Conservation (phyloP, 2,888 invertebrate genomes). For the Nomada ruficornis region DNA sequence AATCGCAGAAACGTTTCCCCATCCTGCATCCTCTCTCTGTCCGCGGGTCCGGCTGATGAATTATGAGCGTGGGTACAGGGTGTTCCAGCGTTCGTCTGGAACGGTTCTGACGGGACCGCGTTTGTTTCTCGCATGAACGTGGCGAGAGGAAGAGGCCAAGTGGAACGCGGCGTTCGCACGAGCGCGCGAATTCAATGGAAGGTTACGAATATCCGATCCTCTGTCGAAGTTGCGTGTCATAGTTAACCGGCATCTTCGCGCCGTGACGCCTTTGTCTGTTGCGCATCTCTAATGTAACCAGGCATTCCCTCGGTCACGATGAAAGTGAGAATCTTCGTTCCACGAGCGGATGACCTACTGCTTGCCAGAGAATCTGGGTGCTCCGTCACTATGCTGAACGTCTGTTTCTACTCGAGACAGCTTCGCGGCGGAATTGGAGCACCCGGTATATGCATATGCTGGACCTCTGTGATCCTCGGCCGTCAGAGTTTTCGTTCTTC, state of each 20-base stretch:
- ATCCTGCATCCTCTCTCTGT: no score
- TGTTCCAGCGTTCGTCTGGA: constrained; percentile 17
- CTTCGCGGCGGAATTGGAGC: no score
- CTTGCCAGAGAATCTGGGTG: constrained; percentile 81
- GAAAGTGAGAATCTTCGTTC: constrained; percentile 82
- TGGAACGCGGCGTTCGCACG: constrained; percentile 77
- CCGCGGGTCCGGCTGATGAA: constrained; percentile 3
- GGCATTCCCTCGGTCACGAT: constrained; percentile 75
- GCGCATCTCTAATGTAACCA: constrained; percentile 59
- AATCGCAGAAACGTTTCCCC: no score
- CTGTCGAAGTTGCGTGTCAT: constrained; percentile 72
- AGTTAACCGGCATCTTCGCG: constrained; percentile 52
- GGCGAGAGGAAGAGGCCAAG: constrained; percentile 64
- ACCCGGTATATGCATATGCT: no score
- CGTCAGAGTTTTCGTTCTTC: no score
- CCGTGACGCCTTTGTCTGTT: constrained; percentile 67
- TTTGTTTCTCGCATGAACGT: constrained; percentile 16
- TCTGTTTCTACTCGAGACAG: no score
- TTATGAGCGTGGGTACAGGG: constrained; percentile 3
- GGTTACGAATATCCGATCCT: constrained; percentile 72
- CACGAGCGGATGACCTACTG: constrained; percentile 82
- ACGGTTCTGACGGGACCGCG: constrained; percentile 18
- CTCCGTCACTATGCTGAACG: constrained; percentile 60
- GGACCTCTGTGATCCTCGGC: no score
- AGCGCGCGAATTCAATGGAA: constrained; percentile 74